Evolutionary conservation across 2,113 vertebrate species (phyloP), one percentile per base, ranked within the genome.

Genomic region (Mellivora capensis): DNA sequence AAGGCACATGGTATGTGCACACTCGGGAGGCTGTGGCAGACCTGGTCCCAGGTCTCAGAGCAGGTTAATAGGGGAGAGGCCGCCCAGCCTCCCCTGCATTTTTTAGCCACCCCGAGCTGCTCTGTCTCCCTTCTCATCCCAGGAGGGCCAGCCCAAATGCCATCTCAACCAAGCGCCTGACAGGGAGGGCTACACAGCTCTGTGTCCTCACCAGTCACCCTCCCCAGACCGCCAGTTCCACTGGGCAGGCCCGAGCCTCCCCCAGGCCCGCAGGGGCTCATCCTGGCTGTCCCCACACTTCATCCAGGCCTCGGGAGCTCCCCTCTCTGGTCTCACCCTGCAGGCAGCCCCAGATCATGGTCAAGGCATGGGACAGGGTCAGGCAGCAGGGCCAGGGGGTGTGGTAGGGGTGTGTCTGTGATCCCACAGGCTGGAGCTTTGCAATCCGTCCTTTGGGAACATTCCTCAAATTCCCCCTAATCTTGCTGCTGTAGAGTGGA

Each of bases 21-120:
- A 42, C 54, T 7, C n/a, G 44, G 84, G 31, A 44, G 17, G 82
- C 71, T 34, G 21, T 1, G 12, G 18, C 47, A 31, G 4, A 21
- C 87, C 1, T 0, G 7, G 47, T 4, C 95, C 49, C 49, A 34
- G 81, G 15, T 13, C 44, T 29, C 3, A 3, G 44, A 11, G 31
- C 0, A 0, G 27, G 18, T 37, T 21, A 13, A 87, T 1, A 5
- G 71, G 52, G n/a, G 64, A 76, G 18, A 13, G 44, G 54, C 88
- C 2, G 0, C 62, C 44, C 37, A 29, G 74, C 6, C 44, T 42
- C 74, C 2, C 21, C 4, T 0, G 2, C 0, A 3, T 2, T 3
- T 25, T 8, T 71, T 7, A 37, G 12, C 39, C 52, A 17, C 12
- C 62, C 54, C 52, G 4, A 2, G 49, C 59, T 0, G 0, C 20